A percentile compares a stretch with the other conserved stretches of the same genome.
Conservation (phyloP, 2,113 vertebrate genomes). For the Stigmatopora nigra region DNA sequence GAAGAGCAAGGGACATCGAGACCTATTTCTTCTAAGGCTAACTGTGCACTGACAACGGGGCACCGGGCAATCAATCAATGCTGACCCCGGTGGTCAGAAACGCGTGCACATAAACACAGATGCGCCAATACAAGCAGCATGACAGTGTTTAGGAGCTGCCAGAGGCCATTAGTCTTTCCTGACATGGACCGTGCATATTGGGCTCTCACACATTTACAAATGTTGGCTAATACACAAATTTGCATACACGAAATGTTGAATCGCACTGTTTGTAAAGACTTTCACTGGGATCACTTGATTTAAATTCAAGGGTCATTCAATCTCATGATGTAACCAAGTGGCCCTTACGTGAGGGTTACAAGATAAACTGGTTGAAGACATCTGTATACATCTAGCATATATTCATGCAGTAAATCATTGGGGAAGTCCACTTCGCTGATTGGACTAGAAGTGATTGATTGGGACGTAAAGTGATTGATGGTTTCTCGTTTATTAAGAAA, state of each 20-base stretch:
- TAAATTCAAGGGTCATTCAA: background rate
- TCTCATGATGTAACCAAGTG: background rate
- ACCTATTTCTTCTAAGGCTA: slow-evolving; percentile 54
- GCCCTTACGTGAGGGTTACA: background rate
- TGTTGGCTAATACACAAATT: background rate
- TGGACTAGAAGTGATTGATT: slow-evolving; percentile 54
- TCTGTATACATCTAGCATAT: slow-evolving; percentile 8
- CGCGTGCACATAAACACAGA: slow-evolving; percentile 6
- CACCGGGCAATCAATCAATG: slow-evolving; percentile 57
- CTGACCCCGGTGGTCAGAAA: slow-evolving; percentile 29
- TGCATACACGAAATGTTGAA: background rate
- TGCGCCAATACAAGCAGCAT: slow-evolving; percentile 4
- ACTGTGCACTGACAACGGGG: slow-evolving; percentile 47
- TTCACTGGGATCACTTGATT: background rate
- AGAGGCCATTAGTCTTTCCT: slow-evolving; percentile 46
- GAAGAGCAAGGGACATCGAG: slow-evolving; percentile 21
- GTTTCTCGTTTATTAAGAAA: slow-evolving; percentile 19
- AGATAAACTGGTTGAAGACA: background rate
- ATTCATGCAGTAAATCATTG: slow-evolving; percentile 15
- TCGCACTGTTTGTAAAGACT: background rate
- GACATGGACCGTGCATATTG: slow-evolving; percentile 25
- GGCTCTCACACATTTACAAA: slow-evolving; percentile 13
- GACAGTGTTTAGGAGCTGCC: slow-evolving; percentile 25
- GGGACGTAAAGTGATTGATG: slow-evolving; percentile 41
- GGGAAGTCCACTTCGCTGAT: slow-evolving; percentile 52